A percentile compares a stretch with the other conserved stretches of the same genome.
phyloP scores from a whole-genome alignment of 2,888 invertebrate species.

The Platycnemis pennipes region DNA sequence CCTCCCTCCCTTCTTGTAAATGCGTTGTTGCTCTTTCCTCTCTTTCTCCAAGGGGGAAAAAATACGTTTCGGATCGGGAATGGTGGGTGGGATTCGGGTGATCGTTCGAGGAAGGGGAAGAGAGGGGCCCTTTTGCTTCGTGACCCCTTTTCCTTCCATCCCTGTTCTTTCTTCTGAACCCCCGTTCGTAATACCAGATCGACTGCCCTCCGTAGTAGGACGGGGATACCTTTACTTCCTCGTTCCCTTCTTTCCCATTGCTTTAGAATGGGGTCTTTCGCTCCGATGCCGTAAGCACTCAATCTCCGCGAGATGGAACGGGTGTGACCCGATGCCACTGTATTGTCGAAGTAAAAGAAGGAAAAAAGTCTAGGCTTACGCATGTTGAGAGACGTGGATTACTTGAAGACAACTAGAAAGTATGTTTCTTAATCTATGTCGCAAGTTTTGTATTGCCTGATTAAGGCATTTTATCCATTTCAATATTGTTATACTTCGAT shows the following conservation, averaged over 20 bases:
- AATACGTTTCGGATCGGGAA: slow-evolving; percentile 40
- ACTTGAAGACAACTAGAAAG: no score
- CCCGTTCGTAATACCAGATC: not conserved
- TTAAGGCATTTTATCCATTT: no score
- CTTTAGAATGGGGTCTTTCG: not conserved
- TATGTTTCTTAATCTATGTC: no score
- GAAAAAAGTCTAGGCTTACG: no score
- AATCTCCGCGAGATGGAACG: not conserved
- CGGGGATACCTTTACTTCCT: not conserved
- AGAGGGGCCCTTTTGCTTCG: not conserved
- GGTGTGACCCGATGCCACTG: not conserved
- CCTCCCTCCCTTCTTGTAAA: slow-evolving; percentile 32
- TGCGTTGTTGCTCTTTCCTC: slow-evolving; percentile 31
- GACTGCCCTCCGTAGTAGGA: not conserved
- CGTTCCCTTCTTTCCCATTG: not conserved
- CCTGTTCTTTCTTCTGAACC: not conserved
- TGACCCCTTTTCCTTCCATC: not conserved
- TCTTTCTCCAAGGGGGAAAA: not conserved
- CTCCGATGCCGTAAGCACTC: not conserved
- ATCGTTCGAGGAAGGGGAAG: not conserved
- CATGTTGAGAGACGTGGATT: no score
- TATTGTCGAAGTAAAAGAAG: not conserved
- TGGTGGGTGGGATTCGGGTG: not conserved
- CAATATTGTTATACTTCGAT: no score
- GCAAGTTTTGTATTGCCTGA: no score